Percentiles rank a stretch among this genome's conserved stretches.
Conservation (phyloP, 2,888 invertebrate genomes). For the Heliconius sara region DNA sequence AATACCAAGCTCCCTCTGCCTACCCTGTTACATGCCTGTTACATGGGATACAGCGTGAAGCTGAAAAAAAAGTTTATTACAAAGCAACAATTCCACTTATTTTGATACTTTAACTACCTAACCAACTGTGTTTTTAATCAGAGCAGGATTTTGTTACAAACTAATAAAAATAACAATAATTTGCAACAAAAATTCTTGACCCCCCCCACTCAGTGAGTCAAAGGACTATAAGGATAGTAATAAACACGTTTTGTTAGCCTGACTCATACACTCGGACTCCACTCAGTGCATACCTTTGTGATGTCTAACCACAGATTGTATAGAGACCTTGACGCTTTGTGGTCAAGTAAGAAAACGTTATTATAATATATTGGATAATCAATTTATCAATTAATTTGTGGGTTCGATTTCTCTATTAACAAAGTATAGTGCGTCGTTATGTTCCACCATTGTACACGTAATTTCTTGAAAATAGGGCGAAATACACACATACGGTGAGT, state of each 20-base stretch:
- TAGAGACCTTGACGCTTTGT: constrained; percentile 7
- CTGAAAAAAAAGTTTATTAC: background rate
- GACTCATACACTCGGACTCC: constrained; percentile 15
- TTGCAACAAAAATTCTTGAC: constrained; percentile 18
- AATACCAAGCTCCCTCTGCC: no score
- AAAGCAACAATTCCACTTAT: background rate
- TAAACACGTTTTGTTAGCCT: constrained; percentile 20
- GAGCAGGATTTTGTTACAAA: background rate
- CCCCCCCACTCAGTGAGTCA: constrained; percentile 6
- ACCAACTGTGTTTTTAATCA: background rate
- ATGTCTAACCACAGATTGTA: constrained; percentile 20
- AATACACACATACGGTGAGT: no score
- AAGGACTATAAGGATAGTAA: constrained; percentile 13
- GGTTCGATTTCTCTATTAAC: no score
- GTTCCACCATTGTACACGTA: no score
- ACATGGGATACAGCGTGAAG: no score
- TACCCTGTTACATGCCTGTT: no score
- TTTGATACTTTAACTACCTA: background rate
- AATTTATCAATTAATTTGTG: background rate
- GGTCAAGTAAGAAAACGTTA: background rate
- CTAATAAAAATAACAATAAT: background rate
- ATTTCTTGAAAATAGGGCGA: background rate
- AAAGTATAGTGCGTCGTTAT: no score
- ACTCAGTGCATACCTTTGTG: constrained; percentile 23
- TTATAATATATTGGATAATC: background rate